phyloP scores from a whole-genome alignment of 2,113 vertebrate species.

The Hipposideros armiger region DNA sequence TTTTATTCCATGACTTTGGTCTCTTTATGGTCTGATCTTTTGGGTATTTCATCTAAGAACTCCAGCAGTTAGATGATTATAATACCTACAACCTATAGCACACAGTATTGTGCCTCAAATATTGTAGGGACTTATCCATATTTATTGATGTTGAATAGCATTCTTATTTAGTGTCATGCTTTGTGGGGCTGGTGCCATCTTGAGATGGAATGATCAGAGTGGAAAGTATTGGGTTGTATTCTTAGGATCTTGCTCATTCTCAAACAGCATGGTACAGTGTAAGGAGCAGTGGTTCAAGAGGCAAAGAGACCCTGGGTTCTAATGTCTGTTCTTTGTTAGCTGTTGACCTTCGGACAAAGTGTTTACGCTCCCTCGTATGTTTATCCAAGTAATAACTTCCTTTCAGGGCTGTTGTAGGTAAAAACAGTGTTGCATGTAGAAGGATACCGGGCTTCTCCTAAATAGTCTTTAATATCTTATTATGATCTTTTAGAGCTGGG shows the following conservation, averaged over 20 bases:
- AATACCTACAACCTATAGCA: fast-evolving
- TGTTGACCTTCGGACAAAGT: background rate
- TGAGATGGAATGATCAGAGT: background rate
- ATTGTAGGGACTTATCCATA: fast-evolving
- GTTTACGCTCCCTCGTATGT: background rate
- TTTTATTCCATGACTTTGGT: background rate
- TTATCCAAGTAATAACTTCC: background rate
- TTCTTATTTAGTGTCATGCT: background rate
- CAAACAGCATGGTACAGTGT: fast-evolving
- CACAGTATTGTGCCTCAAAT: background rate
- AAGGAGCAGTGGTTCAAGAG: background rate
- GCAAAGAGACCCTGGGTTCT: background rate
- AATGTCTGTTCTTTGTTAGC: background rate
- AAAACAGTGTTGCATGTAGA: background rate
- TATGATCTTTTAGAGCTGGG: background rate
- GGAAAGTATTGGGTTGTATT: background rate
- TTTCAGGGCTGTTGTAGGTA: background rate
- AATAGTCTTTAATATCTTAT: background rate
- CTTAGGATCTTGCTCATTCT: background rate
- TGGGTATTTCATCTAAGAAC: background rate
- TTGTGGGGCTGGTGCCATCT: background rate
- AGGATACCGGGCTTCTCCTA: background rate
- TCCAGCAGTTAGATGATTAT: too few relatives aligned
- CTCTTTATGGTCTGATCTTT: background rate
- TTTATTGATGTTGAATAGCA: too few relatives aligned